A percentile compares a stretch with the other conserved stretches of the same genome.
phyloP scores from a whole-genome alignment of 2,797 vertebrate genomes.

The Arrhamphus sclerolepis region DNA sequence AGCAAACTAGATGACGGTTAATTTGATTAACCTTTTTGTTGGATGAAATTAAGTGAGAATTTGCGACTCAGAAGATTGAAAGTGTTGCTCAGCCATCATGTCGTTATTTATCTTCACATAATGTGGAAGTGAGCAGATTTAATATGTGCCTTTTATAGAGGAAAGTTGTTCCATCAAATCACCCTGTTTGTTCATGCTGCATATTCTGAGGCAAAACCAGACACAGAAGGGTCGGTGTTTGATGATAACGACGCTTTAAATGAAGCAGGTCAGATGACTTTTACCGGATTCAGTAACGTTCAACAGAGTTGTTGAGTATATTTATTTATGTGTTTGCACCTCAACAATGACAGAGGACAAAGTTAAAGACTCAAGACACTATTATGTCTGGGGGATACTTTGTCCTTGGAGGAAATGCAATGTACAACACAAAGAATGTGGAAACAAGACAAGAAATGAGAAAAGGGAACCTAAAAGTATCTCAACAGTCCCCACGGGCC shows the following conservation, averaged over 20 bases:
- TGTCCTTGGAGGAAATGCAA: slow-evolving; percentile 55
- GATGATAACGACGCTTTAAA: slow-evolving; percentile 46
- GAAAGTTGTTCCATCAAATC: not conserved
- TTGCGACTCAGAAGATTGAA: slow-evolving; percentile 15
- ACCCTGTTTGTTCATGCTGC: slow-evolving; percentile 8
- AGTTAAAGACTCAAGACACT: slow-evolving; percentile 37
- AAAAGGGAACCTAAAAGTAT: slow-evolving; percentile 49
- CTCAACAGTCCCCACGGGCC: slow-evolving; percentile 41
- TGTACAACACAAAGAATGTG: slow-evolving; percentile 44
- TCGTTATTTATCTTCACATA: slow-evolving; percentile 12
- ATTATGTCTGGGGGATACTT: slow-evolving; percentile 30
- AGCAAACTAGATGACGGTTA: slow-evolving; percentile 38
- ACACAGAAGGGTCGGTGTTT: slow-evolving; percentile 21
- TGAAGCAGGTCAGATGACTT: slow-evolving; percentile 37
- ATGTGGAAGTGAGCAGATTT: slow-evolving; percentile 21
- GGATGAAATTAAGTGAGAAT: slow-evolving; percentile 20
- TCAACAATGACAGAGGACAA: slow-evolving; percentile 16
- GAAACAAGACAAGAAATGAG: slow-evolving; percentile 56
- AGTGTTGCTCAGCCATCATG: slow-evolving; percentile 15
- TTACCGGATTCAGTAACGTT: slow-evolving; percentile 21
- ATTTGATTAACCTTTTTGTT: slow-evolving; percentile 44
- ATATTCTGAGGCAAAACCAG: slow-evolving; percentile 35
- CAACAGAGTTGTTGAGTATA: no score
- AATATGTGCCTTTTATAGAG: slow-evolving; percentile 11
- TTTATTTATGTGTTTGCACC: no score